phyloP scores from a whole-genome alignment of 2,797 vertebrate species.

The Neopelma chrysocephalum region DNA sequence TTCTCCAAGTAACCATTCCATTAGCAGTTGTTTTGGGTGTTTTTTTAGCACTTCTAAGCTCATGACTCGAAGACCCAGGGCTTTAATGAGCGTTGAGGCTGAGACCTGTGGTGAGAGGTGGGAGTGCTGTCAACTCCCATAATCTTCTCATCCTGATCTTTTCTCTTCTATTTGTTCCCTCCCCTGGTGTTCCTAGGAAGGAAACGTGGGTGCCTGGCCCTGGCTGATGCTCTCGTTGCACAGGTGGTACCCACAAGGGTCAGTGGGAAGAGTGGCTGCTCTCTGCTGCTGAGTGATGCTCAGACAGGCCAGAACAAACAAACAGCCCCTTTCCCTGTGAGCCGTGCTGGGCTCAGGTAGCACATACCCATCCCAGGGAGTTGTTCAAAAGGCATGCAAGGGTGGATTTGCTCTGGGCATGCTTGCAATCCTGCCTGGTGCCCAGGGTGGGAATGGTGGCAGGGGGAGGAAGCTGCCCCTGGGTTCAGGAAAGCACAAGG shows the following conservation, averaged over 20 bases:
- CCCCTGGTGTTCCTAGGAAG: background rate
- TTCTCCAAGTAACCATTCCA: background rate
- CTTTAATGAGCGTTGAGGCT: background rate
- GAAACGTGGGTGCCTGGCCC: fast-evolving
- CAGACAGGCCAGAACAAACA: fast-evolving
- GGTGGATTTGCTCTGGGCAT: background rate
- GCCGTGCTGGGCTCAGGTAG: background rate
- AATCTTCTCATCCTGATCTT: background rate
- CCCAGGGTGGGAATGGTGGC: fast-evolving
- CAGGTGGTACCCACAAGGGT: background rate
- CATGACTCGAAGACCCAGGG: background rate
- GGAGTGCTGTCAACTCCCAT: background rate
- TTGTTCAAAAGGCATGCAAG: fast-evolving
- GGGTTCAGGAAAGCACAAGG: fast-evolving
- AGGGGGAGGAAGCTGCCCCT: background rate
- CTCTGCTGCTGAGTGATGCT: background rate
- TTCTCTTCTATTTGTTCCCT: background rate
- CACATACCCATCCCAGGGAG: fast-evolving
- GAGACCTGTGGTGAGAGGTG: background rate
- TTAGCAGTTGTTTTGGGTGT: background rate
- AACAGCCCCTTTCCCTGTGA: background rate
- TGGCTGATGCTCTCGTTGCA: background rate
- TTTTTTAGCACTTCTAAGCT: background rate
- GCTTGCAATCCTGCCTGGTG: background rate
- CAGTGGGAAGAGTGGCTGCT: background rate